phyloP scores from a whole-genome alignment of 2,113 vertebrate species.

The Hyperoodon ampullatus region DNA sequence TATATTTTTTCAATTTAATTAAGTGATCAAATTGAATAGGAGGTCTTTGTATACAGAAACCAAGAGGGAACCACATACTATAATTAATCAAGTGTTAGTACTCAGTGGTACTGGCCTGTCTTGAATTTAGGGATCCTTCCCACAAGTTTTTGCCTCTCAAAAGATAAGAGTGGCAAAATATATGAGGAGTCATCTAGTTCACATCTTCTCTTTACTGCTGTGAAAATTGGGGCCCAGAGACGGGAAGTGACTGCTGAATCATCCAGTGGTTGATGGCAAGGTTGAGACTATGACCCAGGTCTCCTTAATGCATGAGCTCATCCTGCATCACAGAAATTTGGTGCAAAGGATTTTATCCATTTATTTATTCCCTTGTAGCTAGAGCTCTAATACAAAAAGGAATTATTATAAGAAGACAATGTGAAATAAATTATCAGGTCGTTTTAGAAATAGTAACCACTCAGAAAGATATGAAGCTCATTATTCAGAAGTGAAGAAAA shows the following conservation, averaged over 20 bases:
- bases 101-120: not conserved
- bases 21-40: not conserved
- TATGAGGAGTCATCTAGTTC: not conserved
- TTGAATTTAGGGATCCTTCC: not conserved
- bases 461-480: conserved; percentile 32
- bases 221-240: not conserved
- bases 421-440: not conserved
- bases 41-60: not conserved
- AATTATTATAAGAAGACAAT: conserved; percentile 23
- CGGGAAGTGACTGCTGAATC: not conserved
- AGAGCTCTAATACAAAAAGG: conserved; percentile 6
- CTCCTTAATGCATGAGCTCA: conserved; percentile 5
- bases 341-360: conserved; percentile 32
- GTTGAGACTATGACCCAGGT: not conserved
- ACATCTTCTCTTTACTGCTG: not conserved
- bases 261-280: not conserved
- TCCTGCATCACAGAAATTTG: not conserved
- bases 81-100: not conserved
- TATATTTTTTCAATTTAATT: not conserved
- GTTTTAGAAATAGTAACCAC: not conserved
- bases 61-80: not conserved
- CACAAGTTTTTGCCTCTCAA: not conserved
- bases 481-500: conserved; percentile 31
- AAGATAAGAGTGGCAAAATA: not conserved
- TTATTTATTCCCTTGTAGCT: not conserved